Base-by-base conservation (phyloP, 1,140 invertebrate genomes). In the Patella vulgata region DNA sequence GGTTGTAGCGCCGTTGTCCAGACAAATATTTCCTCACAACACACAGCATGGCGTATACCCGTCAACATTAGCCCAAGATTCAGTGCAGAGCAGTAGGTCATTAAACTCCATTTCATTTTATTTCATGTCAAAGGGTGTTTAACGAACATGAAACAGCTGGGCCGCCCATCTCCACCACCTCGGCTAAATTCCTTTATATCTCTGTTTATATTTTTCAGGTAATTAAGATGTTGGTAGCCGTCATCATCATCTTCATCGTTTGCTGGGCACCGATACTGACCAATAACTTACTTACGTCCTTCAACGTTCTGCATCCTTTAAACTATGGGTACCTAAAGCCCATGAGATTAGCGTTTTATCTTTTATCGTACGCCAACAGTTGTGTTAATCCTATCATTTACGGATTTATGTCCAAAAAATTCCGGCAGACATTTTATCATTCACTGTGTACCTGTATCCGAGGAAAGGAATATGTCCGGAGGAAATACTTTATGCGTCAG, bases 401-500 rank as follows among this genome's bases (percentile, higher is more conserved):
- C 77, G 91, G 90, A 27, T 92, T 92, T 80, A 92, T 93, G 89
- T 92, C 91, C 3, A 89, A 89, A 71, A 91, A 90, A 82, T 93
- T 93, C 82, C 83, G 91, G n/a, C 50, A 90, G 64, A 89, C 89
- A 31, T 89, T 89, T 73, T 78, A 82, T 27, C 71, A 84, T 75
- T 61, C 62, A 8, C 57, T 69, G 5, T 61, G 58, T 40, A 46
- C 57, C 21, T 68, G 66, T 47, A 25, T 59, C 36, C 62, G 68
- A 43, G 63, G 62, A 3, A 51, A 59, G 21, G 55, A 59, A 21
- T 66, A 59, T 52, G 42, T 50, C 19, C 54, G 67, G 39, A 53
- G 59, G 19, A 58, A 53, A n/a, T 57, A 59, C 39, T 59, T 73
- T 14, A 39, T 60, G 23, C 57, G 70, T 1, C 70, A 71, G 31